These are phyloP conservation scores for Aplysia californica DNA, from an alignment of 1,140 invertebrate genomes.

Conservation along the genomic window DNA sequence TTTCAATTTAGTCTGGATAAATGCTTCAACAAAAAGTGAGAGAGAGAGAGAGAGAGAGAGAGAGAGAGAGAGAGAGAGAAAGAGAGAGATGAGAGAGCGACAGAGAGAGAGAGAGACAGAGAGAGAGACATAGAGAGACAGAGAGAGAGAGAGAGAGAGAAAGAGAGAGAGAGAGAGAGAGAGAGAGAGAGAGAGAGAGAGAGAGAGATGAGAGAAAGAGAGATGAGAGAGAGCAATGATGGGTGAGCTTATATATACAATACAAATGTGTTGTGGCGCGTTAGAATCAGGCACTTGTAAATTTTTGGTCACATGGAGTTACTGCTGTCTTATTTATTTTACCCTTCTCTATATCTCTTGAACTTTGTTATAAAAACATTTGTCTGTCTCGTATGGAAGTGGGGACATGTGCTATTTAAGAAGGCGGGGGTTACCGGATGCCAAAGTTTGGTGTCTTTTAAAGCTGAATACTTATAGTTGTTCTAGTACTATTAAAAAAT, in stretches of 20 bases:
- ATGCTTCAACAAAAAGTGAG: too few species aligned
- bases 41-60: too few species aligned
- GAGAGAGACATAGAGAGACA: neutral
- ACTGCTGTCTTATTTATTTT: neutral
- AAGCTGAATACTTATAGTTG: too few species aligned
- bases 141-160: neutral
- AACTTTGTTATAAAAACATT: neutral
- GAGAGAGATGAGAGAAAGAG: neutral
- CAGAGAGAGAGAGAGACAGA: neutral
- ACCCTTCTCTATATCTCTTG: neutral
- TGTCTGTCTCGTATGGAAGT: neutral
- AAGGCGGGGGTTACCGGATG: too few species aligned
- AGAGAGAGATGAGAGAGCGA: too few species aligned
- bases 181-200: neutral
- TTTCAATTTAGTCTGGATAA: too few species aligned
- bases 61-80: too few species aligned
- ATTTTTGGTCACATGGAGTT: neutral
- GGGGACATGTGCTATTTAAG: neutral
- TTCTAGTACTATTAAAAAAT: too few species aligned
- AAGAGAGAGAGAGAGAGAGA: neutral
- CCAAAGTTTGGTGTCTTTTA: too few species aligned
- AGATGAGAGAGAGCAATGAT: neutral
- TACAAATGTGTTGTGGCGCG: neutral
- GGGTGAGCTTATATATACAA: too few species aligned
- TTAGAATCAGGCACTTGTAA: neutral